These are phyloP conservation scores for Globia sparganii DNA, from an alignment of 2,888 invertebrate genomes.

Conservation along the genomic window DNA sequence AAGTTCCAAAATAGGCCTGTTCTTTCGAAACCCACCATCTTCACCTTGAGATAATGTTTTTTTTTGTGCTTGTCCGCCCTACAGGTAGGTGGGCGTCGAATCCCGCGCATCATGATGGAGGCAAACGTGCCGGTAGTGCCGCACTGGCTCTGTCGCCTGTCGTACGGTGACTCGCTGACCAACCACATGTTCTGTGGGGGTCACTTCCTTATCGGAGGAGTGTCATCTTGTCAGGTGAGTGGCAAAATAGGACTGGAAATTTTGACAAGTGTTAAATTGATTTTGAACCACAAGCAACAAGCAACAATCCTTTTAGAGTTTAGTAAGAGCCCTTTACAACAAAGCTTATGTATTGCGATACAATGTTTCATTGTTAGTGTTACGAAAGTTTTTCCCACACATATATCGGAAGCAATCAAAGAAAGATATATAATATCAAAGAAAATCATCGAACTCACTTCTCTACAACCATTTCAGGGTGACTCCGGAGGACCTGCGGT, in stretches of 20 bases:
- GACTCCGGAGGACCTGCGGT: constrained; percentile 89
- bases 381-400: neutral
- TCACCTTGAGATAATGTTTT: neutral
- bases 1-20: neutral
- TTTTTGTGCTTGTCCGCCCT: constrained; percentile 20
- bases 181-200: constrained; percentile 91
- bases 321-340: neutral
- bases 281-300: neutral
- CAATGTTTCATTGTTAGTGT: neutral
- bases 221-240: constrained; percentile 90
- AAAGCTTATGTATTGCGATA: neutral
- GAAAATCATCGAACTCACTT: constrained; percentile 12
- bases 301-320: neutral
- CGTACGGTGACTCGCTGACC: constrained; percentile 88
- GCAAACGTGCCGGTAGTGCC: constrained; percentile 88
- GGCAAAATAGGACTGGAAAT: neutral
- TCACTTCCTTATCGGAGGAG: constrained; percentile 89
- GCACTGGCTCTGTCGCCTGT: constrained; percentile 84
- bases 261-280: neutral
- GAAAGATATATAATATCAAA: neutral
- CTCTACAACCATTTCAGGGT: constrained; percentile 78
- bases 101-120: constrained; percentile 85
- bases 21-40: too few relatives aligned
- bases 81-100: constrained; percentile 84
- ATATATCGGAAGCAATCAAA: too few relatives aligned